These are phyloP conservation scores for Nipponia nippon DNA, from an alignment of 2,113 vertebrate genomes.

Conservation along the genomic window DNA sequence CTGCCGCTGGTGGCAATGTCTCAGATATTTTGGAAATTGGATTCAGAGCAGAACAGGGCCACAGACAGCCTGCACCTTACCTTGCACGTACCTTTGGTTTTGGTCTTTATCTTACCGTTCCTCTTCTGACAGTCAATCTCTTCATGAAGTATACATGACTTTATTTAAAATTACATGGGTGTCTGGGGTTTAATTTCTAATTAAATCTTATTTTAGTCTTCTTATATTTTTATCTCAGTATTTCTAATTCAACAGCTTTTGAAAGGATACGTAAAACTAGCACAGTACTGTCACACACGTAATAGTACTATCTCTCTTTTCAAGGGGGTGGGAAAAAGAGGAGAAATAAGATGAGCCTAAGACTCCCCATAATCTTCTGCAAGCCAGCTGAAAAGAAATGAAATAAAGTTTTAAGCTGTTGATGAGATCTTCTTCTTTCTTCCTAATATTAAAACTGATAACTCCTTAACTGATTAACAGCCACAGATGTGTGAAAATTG, in stretches of 20 bases:
- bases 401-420: neutral
- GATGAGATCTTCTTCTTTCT: conserved; percentile 18
- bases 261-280: neutral
- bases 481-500: neutral
- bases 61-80: neutral
- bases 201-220: conserved; percentile 16
- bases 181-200: conserved; percentile 23
- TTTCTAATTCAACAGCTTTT: conserved; percentile 18
- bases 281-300: neutral
- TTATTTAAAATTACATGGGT: conserved; percentile 24
- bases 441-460: conserved; percentile 18
- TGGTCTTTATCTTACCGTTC: neutral
- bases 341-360: neutral
- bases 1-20: neutral
- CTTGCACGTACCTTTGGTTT: neutral
- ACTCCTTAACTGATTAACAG: conserved; percentile 35
- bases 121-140: neutral
- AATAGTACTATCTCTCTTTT: neutral
- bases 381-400: neutral
- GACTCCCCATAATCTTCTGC: neutral
- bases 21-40: neutral
- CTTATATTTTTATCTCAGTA: conserved; percentile 25
- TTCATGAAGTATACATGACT: neutral
- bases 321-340: neutral
- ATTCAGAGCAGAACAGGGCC: neutral